These are phyloP conservation scores for Pelecanus crispus DNA, from an alignment of 2,113 vertebrate genomes.

Conservation along the genomic window DNA sequence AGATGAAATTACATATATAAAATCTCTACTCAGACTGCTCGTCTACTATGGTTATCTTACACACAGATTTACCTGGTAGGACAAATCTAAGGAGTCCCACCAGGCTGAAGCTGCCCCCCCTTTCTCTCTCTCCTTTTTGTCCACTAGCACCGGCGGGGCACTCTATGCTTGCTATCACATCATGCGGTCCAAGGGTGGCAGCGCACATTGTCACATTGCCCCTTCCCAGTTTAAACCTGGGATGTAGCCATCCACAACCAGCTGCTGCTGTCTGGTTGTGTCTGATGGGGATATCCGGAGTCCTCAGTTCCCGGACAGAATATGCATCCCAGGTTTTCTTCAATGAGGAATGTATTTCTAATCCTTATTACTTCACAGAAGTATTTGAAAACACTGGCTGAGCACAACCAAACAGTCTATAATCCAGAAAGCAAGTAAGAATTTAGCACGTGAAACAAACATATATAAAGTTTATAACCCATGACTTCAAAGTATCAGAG, in stretches of 20 bases:
- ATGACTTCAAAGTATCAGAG: background rate
- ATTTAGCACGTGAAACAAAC: background rate
- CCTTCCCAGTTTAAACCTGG: background rate
- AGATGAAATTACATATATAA: background rate
- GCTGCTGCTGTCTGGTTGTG: background rate
- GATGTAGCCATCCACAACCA: background rate
- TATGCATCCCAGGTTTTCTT: background rate
- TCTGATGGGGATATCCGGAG: background rate
- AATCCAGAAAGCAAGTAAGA: background rate
- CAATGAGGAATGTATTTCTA: background rate
- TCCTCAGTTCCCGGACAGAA: background rate
- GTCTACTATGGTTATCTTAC: background rate
- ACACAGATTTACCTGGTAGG: background rate
- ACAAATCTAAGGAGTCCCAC: background rate
- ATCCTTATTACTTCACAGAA: background rate
- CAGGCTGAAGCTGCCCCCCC: background rate
- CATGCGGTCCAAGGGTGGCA: fast-evolving
- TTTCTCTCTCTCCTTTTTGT: background rate
- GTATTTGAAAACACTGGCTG: background rate
- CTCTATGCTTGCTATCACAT: too few relatives aligned
- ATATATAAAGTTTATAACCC: background rate
- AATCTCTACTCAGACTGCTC: background rate
- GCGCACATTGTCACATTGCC: background rate
- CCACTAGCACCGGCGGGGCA: background rate
- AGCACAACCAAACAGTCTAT: background rate